These are phyloP conservation scores for Drosophila kanekoi DNA, from an alignment of 2,888 invertebrate genomes.

Conservation along the genomic window DNA sequence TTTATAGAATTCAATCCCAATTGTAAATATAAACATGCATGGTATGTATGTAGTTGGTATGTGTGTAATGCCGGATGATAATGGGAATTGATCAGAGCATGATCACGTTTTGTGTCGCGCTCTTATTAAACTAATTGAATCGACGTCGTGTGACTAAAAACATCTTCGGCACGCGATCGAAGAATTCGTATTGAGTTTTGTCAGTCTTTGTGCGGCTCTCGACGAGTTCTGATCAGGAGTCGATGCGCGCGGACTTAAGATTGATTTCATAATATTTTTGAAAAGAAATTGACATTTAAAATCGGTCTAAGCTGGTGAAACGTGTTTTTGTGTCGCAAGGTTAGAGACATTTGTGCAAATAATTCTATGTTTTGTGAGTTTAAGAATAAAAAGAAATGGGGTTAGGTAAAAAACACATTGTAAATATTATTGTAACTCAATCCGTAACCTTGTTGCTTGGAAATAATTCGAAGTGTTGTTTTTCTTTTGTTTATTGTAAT, in stretches of 20 bases:
- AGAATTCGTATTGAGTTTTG: constrained; percentile 8
- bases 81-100: constrained; percentile 28
- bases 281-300: constrained; percentile 9
- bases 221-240: constrained; percentile 32
- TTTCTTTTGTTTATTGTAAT: not conserved
- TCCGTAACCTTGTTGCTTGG: too few species aligned
- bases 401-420: not conserved
- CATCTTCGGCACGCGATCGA: constrained; percentile 59
- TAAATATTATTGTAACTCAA: too few species aligned
- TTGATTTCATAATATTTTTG: not conserved
- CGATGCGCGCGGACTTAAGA: not conserved
- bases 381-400: not conserved
- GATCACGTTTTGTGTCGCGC: constrained; percentile 58
- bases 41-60: not conserved
- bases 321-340: constrained; percentile 22
- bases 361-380: constrained; percentile 9
- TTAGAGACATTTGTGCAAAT: constrained; percentile 62
- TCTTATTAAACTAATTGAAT: constrained; percentile 57
- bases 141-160: constrained; percentile 47
- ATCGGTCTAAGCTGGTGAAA: constrained; percentile 11
- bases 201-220: constrained; percentile 50
- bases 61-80: constrained; percentile 2
- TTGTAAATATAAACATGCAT: not conserved
- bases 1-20: constrained; percentile 2
- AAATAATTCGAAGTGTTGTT: not conserved